Conservation (phyloP, 2,113 vertebrate genomes). For the Ornithorhynchus anatinus region DNA sequence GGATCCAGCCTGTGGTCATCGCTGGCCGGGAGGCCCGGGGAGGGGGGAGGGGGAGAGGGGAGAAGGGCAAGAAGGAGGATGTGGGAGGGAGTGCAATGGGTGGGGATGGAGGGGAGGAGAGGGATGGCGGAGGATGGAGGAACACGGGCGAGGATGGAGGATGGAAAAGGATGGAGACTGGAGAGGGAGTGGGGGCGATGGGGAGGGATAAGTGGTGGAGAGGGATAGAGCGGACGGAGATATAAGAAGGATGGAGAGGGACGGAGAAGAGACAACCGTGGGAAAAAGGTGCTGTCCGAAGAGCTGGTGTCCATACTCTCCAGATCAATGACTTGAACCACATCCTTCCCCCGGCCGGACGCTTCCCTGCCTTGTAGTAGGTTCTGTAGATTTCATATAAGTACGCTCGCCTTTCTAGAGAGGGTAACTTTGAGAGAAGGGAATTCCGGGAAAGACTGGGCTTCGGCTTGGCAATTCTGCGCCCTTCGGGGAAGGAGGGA, state of each 20-base stretch:
- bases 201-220: not conserved
- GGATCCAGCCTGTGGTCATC: too few species aligned
- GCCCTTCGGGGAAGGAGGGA: not conserved
- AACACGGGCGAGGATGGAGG: not conserved
- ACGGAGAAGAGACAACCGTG: too few species aligned
- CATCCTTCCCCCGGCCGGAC: too few species aligned
- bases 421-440: too few species aligned
- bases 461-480: too few species aligned
- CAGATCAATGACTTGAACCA: too few species aligned
- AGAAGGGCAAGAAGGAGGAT: not conserved
- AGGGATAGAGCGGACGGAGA: not conserved
- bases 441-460: too few species aligned
- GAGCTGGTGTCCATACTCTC: too few species aligned
- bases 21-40: rapidly evolving
- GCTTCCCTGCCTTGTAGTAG: too few species aligned
- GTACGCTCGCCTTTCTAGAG: too few species aligned
- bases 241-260: not conserved
- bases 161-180: not conserved
- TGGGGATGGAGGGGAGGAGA: rapidly evolving
- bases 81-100: rapidly evolving
- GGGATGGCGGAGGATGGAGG: not conserved
- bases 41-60: not conserved
- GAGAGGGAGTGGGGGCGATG: not conserved
- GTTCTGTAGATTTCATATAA: too few species aligned
- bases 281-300: too few species aligned